Base-by-base conservation (phyloP, 2,113 vertebrate species). In the Piprites chloris region DNA sequence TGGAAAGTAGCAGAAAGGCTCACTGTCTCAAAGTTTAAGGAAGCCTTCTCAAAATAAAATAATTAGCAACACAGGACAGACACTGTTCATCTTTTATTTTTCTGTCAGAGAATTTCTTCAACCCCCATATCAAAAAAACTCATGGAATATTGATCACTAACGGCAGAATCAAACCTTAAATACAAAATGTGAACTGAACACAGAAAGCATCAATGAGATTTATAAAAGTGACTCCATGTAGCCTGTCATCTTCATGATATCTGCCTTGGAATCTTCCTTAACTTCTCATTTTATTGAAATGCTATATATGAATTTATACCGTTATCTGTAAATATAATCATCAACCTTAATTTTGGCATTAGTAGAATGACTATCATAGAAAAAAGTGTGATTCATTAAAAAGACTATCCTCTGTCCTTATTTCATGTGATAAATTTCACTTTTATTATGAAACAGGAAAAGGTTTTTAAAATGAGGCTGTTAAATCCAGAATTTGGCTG, bases 1-100 rank as follows among this genome's bases (percentile, higher is more conserved):
- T 89, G 74, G 69, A 91, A 96, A 94, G 69, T 11, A 91, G 53
- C 62, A 97, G 69, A 96, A 93, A 89, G 90, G 32, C 66, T 94
- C 53, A 90, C 47, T 92, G 89, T 93, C 84, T 90, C 75, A 59
- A 46, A 90, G 47, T 89, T 93, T 72, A 79, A 84, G 68, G 73
- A 53, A 92, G 32, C 32, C 47, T 90, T 95, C 89, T 50, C 46
- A 77, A 95, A 91, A 90, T 75, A 80, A 92, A 88, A 87, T 77
- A 73, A 77, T 84, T 46, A 81, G 35, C 52, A 83, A 44, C 13
- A 79, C 49, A 89, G 52, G 53, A 77, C 23, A 69, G 87, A 58
- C 21, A 37, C 41, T 85, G 18, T 85, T 93, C 28, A 50, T 85
- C 46, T 77, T 94, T 77, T 53, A 50, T 72, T 91, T 94, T 94